Conservation (phyloP, 2,797 vertebrate genomes). For the Malacoctenus gilli region DNA sequence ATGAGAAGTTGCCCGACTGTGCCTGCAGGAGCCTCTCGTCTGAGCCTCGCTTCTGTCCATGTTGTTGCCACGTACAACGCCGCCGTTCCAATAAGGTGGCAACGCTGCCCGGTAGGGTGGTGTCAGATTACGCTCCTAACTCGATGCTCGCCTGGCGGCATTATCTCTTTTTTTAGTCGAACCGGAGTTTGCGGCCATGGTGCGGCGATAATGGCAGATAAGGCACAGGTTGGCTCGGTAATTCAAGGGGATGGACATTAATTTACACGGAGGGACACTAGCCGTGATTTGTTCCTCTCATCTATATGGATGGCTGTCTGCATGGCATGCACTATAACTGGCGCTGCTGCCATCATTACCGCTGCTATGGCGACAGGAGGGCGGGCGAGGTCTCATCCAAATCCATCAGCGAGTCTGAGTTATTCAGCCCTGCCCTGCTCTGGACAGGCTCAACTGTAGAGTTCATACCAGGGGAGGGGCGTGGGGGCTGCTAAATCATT, state of each 20-base stretch:
- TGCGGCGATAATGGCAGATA: slow-evolving; percentile 74
- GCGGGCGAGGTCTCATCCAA: slow-evolving; percentile 73
- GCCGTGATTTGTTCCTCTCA: slow-evolving; percentile 76
- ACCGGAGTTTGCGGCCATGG: slow-evolving; percentile 16
- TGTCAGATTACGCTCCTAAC: slow-evolving; percentile 29
- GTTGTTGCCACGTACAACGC: slow-evolving; percentile 5
- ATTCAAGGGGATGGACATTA: slow-evolving; percentile 77
- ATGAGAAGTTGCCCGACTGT: slow-evolving; percentile 10
- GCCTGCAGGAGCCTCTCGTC: not conserved
- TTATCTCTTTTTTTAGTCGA: slow-evolving; percentile 58
- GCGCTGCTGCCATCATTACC: slow-evolving; percentile 76
- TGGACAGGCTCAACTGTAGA: slow-evolving; percentile 60
- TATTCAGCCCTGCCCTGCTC: slow-evolving; percentile 69
- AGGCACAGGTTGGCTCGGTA: slow-evolving; percentile 70
- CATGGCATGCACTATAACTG: slow-evolving; percentile 69
- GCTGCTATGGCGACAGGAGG: slow-evolving; percentile 74
- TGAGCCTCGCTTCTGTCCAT: not conserved
- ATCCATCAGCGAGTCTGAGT: slow-evolving; percentile 76
- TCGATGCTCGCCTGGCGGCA: slow-evolving; percentile 38
- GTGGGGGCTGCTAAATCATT: slow-evolving; percentile 62
- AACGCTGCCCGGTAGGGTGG: slow-evolving; percentile 21
- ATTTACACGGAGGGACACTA: slow-evolving; percentile 74
- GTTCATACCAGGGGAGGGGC: slow-evolving; percentile 63
- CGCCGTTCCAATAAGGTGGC: slow-evolving; percentile 1
- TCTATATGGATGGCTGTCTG: slow-evolving; percentile 75